Conservation (phyloP, 2,797 vertebrate species). For the Decapterus maruadsi region DNA sequence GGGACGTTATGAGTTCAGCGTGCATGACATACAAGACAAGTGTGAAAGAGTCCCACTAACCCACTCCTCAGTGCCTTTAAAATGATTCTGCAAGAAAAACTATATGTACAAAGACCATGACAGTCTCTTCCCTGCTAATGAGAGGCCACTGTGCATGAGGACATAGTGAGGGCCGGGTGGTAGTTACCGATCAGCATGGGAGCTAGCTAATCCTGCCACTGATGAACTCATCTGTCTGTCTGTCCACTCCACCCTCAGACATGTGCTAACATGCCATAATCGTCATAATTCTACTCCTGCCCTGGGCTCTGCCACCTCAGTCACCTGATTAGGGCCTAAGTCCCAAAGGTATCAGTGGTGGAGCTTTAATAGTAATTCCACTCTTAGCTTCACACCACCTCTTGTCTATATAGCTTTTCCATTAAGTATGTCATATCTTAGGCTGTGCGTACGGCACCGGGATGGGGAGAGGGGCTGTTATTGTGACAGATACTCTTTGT, state of each 20-base stretch:
- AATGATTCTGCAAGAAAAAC: constrained; percentile 61
- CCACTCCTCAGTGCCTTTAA: constrained; percentile 4
- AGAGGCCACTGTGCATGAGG: constrained; percentile 70
- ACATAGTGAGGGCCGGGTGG: constrained; percentile 81
- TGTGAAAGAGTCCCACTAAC: not conserved
- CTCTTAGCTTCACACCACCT: constrained; percentile 88
- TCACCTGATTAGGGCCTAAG: constrained; percentile 92
- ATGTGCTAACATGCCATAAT: constrained; percentile 98
- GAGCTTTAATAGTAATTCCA: constrained; percentile 90
- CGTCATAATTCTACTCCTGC: constrained; percentile 94
- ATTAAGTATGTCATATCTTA: constrained; percentile 89
- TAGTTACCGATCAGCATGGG: constrained; percentile 94
- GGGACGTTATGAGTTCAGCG: not conserved
- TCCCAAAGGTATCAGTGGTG: constrained; percentile 91
- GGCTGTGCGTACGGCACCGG: constrained; percentile 80
- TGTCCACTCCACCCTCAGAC: constrained; percentile 94
- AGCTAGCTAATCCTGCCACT: constrained; percentile 92
- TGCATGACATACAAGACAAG: not conserved
- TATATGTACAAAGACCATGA: constrained; percentile 66
- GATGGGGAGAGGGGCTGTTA: constrained; percentile 42
- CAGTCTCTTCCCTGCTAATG: constrained; percentile 70
- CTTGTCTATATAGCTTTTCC: constrained; percentile 86
- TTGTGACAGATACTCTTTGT: constrained; percentile 41
- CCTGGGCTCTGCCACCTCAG: constrained; percentile 87
- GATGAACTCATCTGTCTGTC: constrained; percentile 98